These are phyloP conservation scores for Zosterops hypoxanthus DNA, from an alignment of 2,113 vertebrate genomes.

Conservation along the genomic window DNA sequence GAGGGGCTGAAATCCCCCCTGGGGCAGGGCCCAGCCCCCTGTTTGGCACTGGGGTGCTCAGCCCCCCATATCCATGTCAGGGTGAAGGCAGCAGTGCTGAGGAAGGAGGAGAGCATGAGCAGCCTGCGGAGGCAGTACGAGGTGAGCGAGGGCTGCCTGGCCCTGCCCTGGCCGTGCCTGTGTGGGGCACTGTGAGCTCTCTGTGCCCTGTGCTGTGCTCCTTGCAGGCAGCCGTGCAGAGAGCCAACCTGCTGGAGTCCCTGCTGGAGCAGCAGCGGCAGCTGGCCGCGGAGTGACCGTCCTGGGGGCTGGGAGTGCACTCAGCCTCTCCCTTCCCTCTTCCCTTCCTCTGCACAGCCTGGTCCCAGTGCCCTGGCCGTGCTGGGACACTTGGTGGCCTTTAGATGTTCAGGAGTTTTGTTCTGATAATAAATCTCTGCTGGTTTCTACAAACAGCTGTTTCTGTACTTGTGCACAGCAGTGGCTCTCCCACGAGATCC, in stretches of 20 bases:
- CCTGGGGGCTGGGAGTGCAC: neutral
- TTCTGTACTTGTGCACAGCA: rapidly evolving
- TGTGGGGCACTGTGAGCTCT: rapidly evolving
- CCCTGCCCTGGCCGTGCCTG: neutral
- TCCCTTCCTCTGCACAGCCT: neutral
- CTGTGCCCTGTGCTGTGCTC: neutral
- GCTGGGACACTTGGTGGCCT: neutral
- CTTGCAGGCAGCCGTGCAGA: constrained; percentile 83
- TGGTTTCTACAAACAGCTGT: neutral
- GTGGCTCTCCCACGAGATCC: rapidly evolving
- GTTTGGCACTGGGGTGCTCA: neutral
- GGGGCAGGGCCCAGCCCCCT: rapidly evolving
- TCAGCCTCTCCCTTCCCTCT: neutral
- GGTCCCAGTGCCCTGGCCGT: constrained; percentile 43
- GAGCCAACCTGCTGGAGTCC: constrained; percentile 87
- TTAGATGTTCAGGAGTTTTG: neutral
- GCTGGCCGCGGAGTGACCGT: neutral
- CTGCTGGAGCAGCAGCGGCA: constrained; percentile 88
- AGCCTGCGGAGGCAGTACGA: constrained; percentile 86
- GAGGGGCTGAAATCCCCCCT: neutral
- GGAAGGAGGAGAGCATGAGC: constrained; percentile 88
- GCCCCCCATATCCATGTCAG: constrained; percentile 50
- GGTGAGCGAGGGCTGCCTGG: constrained; percentile 70
- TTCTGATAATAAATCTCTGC: constrained; percentile 42
- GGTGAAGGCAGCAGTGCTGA: constrained; percentile 88